Evolutionary conservation across 2,888 invertebrate genomes (phyloP).

Genomic region (Drosophila emarginata): DNA sequence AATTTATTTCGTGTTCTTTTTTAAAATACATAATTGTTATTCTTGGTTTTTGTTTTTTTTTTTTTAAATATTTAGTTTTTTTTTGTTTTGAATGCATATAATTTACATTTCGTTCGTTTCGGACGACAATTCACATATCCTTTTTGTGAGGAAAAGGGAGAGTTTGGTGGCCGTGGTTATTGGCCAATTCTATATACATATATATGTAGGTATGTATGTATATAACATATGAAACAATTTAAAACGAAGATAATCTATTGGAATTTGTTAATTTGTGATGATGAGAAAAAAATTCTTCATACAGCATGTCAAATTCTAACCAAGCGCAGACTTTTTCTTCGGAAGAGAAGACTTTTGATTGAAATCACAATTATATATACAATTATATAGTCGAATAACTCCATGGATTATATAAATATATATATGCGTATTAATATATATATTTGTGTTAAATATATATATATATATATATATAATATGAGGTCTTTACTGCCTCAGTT

Average conservation of each 20-base stretch:
- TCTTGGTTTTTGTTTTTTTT: constrained; percentile 32
- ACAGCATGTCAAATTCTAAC: constrained; percentile 67
- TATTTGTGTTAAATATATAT: constrained; percentile 25
- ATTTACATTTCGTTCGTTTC: constrained; percentile 60
- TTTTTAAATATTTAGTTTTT: constrained; percentile 29
- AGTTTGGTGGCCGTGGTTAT: constrained; percentile 47
- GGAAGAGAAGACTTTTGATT: constrained; percentile 69
- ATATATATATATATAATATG: constrained; percentile 19
- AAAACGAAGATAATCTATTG: constrained; percentile 62
- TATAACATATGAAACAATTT: constrained; percentile 56
- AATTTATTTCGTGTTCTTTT: constrained; percentile 20
- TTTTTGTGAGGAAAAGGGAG: constrained; percentile 18
- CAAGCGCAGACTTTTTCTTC: constrained; percentile 66
- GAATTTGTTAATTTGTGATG: constrained; percentile 39
- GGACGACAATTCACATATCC: constrained; percentile 53
- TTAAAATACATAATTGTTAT: constrained; percentile 34
- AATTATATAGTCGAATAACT: constrained; percentile 44
- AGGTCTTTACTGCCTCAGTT: constrained; percentile 7
- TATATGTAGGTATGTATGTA: constrained; percentile 35
- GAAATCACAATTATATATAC: constrained; percentile 64
- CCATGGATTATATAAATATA: constrained; percentile 41
- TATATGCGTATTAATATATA: constrained; percentile 34
- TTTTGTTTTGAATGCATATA: constrained; percentile 47
- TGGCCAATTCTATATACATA: constrained; percentile 50
- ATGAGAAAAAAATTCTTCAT: constrained; percentile 29